Evolutionary conservation across 2,113 vertebrate genomes (phyloP).

Genomic region (Corynorhinus townsendii): DNA sequence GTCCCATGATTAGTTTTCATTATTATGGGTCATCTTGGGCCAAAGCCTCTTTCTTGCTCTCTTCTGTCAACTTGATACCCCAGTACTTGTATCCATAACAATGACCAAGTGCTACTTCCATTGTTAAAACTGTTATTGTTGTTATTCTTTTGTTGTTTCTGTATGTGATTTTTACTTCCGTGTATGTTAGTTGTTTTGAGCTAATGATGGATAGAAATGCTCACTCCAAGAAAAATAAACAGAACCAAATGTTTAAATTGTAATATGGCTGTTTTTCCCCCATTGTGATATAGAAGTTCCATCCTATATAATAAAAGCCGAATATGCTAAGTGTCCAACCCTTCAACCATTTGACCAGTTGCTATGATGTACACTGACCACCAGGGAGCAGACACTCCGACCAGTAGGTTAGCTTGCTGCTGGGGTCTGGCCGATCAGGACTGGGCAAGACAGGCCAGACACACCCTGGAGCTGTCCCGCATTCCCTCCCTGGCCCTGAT

Average conservation of each 20-base stretch:
- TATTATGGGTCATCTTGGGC: neutral
- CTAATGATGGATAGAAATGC: conserved; percentile 39
- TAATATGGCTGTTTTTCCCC: neutral
- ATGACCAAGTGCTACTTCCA: neutral
- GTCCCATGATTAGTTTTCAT: neutral
- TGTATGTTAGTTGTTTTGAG: conserved; percentile 26
- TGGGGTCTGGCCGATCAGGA: too few relatives aligned
- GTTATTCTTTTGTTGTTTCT: neutral
- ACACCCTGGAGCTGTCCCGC: too few relatives aligned
- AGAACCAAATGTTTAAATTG: conserved; percentile 17
- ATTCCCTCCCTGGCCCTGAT: too few relatives aligned
- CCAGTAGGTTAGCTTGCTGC: too few relatives aligned
- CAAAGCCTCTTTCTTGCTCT: conserved; percentile 4
- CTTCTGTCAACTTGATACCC: neutral
- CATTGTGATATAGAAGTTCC: neutral
- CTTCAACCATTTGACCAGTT: too few relatives aligned
- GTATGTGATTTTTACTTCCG: conserved; percentile 33
- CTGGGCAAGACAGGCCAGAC: too few relatives aligned
- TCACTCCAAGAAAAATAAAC: conserved; percentile 46
- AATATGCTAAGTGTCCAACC: too few relatives aligned
- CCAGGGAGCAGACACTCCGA: too few relatives aligned
- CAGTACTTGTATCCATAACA: neutral
- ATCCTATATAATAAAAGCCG: neutral
- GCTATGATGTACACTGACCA: too few relatives aligned
- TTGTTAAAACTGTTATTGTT: neutral